phyloP scores from a whole-genome alignment of 2,113 vertebrate genomes.

The Campylorhamphus procurvoides region DNA sequence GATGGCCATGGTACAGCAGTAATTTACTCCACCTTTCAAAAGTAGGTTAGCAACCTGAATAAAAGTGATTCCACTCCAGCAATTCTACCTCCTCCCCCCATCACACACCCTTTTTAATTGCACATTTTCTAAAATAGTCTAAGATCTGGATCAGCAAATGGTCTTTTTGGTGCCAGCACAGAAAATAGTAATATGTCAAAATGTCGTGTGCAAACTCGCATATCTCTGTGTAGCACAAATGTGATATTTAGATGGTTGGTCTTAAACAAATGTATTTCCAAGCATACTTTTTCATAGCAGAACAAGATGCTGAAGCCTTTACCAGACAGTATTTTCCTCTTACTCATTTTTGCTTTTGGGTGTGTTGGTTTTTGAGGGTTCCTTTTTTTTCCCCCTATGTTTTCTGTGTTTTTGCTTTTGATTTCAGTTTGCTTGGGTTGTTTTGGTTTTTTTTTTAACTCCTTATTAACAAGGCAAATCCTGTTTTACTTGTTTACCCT shows the following conservation, averaged over 20 bases:
- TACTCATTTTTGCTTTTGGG: neutral
- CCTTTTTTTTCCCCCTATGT: neutral
- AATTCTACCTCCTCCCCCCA: neutral
- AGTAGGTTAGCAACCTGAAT: neutral
- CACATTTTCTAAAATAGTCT: neutral
- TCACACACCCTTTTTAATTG: constrained; percentile 10
- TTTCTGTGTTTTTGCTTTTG: neutral
- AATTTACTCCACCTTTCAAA: neutral
- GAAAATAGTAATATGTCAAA: neutral
- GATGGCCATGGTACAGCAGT: neutral
- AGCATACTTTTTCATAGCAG: neutral
- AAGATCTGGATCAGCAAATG: constrained; percentile 14
- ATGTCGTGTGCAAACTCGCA: neutral
- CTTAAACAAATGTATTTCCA: neutral
- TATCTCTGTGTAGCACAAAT: neutral
- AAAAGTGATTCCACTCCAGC: neutral
- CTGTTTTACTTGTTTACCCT: constrained; percentile 7
- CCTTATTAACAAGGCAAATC: constrained; percentile 32
- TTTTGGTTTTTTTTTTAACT: neutral
- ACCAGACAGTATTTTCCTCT: neutral
- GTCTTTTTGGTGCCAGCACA: neutral
- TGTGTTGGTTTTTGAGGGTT: fast-evolving
- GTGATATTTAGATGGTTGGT: neutral
- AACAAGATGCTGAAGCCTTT: neutral
- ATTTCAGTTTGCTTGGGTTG: neutral